A percentile compares a stretch with the other conserved stretches of the same genome.
phyloP scores from a whole-genome alignment of 2,888 invertebrate genomes.

The Cheilosia soror region DNA sequence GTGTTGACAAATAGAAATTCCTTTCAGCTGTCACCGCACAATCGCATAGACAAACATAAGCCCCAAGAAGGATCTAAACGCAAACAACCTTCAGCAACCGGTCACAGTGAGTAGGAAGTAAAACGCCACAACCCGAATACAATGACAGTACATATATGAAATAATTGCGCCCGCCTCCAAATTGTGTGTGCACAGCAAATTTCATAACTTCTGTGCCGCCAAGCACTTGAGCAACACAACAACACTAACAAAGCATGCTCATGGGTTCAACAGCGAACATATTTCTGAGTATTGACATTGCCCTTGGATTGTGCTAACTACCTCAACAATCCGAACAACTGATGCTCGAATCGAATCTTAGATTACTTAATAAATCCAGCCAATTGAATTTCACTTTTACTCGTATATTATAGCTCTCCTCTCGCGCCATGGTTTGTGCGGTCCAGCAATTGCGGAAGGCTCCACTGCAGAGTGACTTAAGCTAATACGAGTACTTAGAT shows the following conservation, averaged over 20 bases:
- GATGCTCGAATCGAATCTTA: conserved; percentile 13
- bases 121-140: background rate
- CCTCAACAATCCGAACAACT: conserved; percentile 37
- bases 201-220: conserved; percentile 3
- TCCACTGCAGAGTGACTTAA: background rate
- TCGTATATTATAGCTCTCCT: background rate
- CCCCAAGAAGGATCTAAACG: background rate
- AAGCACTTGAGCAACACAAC: conserved; percentile 3
- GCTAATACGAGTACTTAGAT: background rate
- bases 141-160: conserved; percentile 9
- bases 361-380: conserved; percentile 16
- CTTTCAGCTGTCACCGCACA: background rate
- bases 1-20: too few relatives aligned
- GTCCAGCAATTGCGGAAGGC: conserved; percentile 3
- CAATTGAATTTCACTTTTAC: conserved; percentile 30
- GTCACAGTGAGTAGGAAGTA: conserved; percentile 44
- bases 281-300: conserved; percentile 65
- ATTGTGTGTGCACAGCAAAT: background rate
- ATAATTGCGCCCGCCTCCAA: background rate
- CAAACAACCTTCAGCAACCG: conserved; percentile 37
- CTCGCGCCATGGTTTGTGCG: background rate
- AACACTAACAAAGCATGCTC: conserved; percentile 22
- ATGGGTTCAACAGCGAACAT: conserved; percentile 42
- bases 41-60: too few relatives aligned
- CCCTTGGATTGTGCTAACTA: conserved; percentile 58